A percentile compares a stretch with the other conserved stretches of the same genome.
Conservation (phyloP, 2,113 vertebrate species). For the Alexandromys fortis region DNA sequence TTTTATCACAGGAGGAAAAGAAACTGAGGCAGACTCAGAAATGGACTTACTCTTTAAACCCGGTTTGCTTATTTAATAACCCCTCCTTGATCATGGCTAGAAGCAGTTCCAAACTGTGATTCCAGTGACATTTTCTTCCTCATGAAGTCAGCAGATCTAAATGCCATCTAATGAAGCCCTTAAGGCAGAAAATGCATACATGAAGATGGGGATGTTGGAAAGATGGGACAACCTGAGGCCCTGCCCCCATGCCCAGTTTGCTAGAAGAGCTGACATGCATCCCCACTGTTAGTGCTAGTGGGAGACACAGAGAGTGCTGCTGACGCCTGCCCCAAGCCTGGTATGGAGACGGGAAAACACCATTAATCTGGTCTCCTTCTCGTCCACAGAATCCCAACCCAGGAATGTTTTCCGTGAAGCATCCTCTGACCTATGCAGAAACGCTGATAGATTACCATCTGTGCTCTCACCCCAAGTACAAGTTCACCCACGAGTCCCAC, state of each 20-base stretch:
- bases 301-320: not conserved
- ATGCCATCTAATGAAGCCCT: not conserved
- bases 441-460: conserved; percentile 90
- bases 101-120: conserved; percentile 2
- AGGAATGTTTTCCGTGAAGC: conserved; percentile 87
- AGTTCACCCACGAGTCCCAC: conserved; percentile 75
- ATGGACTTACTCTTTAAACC: conserved; percentile 58
- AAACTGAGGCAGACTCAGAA: not conserved
- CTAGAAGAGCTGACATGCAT: fast-evolving
- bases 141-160: not conserved
- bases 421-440: conserved; percentile 89
- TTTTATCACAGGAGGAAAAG: not conserved
- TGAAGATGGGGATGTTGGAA: not conserved
- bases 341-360: not conserved
- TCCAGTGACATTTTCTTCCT: conserved; percentile 20
- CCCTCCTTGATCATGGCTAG: conserved; percentile 8
- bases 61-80: conserved; percentile 58
- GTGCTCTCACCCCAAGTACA: conserved; percentile 91
- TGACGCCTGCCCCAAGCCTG: not conserved
- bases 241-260: not conserved
- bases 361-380: not conserved
- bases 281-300: not conserved
- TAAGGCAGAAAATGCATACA: not conserved
- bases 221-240: not conserved
- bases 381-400: conserved; percentile 92